Conservation (phyloP, 2,888 invertebrate genomes). For the Steromphala cineraria region DNA sequence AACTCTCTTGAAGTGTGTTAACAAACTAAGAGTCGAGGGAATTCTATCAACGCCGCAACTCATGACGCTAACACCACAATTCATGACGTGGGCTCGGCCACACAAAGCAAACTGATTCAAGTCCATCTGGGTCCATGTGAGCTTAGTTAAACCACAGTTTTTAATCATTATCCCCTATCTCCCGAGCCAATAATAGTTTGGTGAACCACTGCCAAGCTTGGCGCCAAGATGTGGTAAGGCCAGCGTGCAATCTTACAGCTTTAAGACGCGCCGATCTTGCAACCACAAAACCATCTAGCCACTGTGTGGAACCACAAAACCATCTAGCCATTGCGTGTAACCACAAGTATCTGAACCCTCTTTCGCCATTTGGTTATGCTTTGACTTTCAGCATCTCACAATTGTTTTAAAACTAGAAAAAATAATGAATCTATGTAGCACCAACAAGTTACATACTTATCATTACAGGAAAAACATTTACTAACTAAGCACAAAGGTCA, state of each 20-base stretch:
- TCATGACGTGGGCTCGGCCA: not conserved
- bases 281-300: not conserved
- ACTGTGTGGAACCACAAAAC: not conserved
- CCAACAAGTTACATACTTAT: no score
- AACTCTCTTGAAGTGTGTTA: not conserved
- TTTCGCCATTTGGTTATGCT: no score
- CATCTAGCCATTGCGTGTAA: not conserved
- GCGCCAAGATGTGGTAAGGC: not conserved
- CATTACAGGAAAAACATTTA: no score
- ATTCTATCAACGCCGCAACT: not conserved
- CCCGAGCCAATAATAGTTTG: not conserved
- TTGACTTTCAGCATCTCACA: no score
- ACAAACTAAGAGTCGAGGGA: not conserved
- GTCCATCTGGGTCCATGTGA: not conserved
- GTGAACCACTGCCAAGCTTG: not conserved
- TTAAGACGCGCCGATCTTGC: not conserved
- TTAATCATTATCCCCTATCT: constrained; percentile 13
- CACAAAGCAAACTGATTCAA: not conserved
- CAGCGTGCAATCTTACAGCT: not conserved
- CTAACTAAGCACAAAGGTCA: no score
- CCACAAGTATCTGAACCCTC: not conserved
- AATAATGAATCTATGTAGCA: no score
- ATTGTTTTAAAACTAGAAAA: no score
- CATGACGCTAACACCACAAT: not conserved
- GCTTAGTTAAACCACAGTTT: constrained; percentile 14